Evolutionary conservation across 2,113 vertebrate genomes (phyloP), one percentile per base, ranked within the genome.

Genomic region (Odocoileus virginianus): DNA sequence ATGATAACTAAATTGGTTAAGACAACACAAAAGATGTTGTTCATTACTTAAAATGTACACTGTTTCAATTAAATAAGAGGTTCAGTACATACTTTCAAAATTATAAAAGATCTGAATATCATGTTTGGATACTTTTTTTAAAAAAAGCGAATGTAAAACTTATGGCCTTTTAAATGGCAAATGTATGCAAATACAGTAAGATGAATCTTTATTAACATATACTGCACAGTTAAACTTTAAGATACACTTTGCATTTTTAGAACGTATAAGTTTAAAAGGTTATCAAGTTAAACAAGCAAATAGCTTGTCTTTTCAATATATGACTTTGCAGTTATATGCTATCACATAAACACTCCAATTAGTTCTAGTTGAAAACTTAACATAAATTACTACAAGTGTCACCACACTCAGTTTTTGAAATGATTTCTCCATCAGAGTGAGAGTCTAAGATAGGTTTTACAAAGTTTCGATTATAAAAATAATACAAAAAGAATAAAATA

Each of bases 1-100:
- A 94, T 11, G n/a, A 67, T 92, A 97, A 92, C 64, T 92, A 88
- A 81, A 94, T 96, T 94, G 87, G 86, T 96, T 95, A 85, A 95
- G 40, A 85, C 79, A 94, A 95, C n/a, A 97, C 12, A 89, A 90
- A 94, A 94, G 30, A 96, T 95, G 33, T 55, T 88, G 16, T 60
- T n/a, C 2, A 57, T 55, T 83, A 95, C 47, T 74, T 21, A 52
- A 93, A 97, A 50, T 76, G 43, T 74, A 95, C 21, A 61, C 19
- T 33, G 19, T 60, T 79, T 71, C 67, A 67, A 89, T 91, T 94
- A 96, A 91, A 84, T 60, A 90, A 92, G 43, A 16, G 79, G 30
- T 36, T 61, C 16, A 94, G 12, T 47, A 28, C 21, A 87, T 55
- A 91, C 11, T 95, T 90, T 60, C 30, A 85, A 95, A 96, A 82